phyloP scores from a whole-genome alignment of 37 sponge, comb jelly and placozoan species.

The Bolinopsis microptera region DNA sequence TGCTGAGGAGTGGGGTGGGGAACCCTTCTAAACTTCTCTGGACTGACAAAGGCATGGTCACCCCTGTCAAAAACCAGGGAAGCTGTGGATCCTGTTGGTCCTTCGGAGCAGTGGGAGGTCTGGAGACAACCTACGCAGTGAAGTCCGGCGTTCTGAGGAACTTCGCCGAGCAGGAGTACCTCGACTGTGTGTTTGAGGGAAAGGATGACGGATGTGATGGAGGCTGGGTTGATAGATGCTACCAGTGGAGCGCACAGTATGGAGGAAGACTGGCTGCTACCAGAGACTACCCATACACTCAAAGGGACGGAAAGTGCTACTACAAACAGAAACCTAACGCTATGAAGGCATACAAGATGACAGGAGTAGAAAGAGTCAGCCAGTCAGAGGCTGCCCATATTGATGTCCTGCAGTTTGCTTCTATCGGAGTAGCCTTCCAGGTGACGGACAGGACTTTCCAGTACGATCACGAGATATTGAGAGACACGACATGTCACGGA shows the following conservation, averaged over 20 bases:
- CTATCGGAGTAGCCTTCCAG: neutral
- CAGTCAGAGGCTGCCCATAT: neutral
- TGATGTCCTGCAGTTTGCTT: neutral
- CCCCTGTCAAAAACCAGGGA: slow-evolving; percentile 48
- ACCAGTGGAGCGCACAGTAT: neutral
- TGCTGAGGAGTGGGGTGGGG: neutral
- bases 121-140: slow-evolving; percentile 8
- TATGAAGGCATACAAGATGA: slow-evolving; percentile 31
- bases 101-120: slow-evolving; percentile 25
- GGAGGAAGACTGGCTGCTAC: slow-evolving; percentile 34
- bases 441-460: slow-evolving; percentile 51
- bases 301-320: neutral
- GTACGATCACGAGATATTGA: slow-evolving; percentile 15
- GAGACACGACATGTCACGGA: slow-evolving; percentile 9
- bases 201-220: slow-evolving; percentile 5
- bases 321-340: neutral
- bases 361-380: neutral
- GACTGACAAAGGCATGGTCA: slow-evolving; percentile 4
- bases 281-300: neutral
- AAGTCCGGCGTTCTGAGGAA: slow-evolving; percentile 2
- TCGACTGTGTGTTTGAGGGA: slow-evolving; percentile 38
- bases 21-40: neutral
- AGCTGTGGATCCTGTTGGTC: slow-evolving; percentile 31
- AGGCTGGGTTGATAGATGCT: neutral
- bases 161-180: slow-evolving; percentile 62